Evolutionary conservation across 1,140 invertebrate species (phyloP).

Genomic region (Danaus plexippus): DNA sequence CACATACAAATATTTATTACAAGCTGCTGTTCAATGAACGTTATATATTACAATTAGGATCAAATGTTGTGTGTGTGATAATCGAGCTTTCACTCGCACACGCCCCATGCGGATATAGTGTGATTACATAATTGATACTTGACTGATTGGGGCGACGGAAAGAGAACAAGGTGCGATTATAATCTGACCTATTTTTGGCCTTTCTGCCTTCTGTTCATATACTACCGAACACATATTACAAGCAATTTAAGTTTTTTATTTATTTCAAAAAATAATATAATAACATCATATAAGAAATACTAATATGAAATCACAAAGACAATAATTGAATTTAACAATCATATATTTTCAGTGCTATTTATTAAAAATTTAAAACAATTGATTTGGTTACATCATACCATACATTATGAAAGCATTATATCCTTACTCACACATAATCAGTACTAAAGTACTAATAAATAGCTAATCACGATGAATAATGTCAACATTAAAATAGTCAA

Average conservation of each 20-base stretch:
- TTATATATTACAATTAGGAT: constrained; percentile 19
- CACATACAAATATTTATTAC: constrained; percentile 6
- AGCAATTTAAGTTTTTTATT: too few species aligned
- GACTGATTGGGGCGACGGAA: constrained; percentile 10
- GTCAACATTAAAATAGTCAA: too few species aligned
- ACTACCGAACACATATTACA: too few species aligned
- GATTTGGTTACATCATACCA: neutral
- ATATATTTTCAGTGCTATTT: too few species aligned
- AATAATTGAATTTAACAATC: too few species aligned
- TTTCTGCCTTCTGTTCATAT: too few species aligned
- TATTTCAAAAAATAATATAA: too few species aligned
- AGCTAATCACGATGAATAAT: too few species aligned
- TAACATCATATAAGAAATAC: too few species aligned
- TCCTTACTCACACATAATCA: neutral
- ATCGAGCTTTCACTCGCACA: constrained; percentile 18
- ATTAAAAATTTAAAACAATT: too few species aligned
- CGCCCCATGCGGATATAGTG: constrained; percentile 7
- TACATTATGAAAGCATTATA: constrained; percentile 2
- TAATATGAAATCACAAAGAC: too few species aligned
- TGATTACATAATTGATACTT: constrained; percentile 23
- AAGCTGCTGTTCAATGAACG: neutral
- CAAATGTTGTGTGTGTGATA: constrained; percentile 18
- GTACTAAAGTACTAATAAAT: too few species aligned
- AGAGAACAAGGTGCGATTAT: constrained; percentile 1
- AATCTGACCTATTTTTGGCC: constrained; percentile 2